Conservation (phyloP, 2,888 invertebrate species). For the Melipona bicolor region DNA sequence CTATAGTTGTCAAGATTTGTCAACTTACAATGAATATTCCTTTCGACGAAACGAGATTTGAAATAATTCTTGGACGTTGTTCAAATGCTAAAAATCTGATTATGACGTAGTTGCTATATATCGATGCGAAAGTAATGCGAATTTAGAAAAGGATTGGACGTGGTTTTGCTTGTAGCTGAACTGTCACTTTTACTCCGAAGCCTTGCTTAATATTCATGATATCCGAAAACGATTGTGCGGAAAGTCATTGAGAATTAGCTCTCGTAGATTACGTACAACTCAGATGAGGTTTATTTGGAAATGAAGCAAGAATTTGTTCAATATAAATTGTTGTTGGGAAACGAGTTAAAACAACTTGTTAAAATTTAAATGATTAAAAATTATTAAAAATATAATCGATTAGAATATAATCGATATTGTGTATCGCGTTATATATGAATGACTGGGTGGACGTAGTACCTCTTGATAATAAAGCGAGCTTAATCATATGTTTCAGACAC, state of each 20-base stretch:
- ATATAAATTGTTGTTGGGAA: neutral
- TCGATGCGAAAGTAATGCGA: neutral
- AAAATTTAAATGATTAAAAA: neutral
- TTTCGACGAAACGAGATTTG: conserved; percentile 19
- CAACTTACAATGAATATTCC: neutral
- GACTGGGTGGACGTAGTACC: neutral
- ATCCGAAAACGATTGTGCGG: neutral
- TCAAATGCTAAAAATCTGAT: conserved; percentile 37
- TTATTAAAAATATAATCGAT: neutral
- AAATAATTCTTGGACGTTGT: conserved; percentile 37
- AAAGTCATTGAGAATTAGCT: neutral
- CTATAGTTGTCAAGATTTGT: too few species aligned
- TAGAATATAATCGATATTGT: neutral
- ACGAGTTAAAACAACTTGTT: too few species aligned
- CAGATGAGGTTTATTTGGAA: neutral
- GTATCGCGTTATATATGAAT: neutral
- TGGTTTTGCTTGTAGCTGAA: neutral
- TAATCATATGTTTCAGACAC: neutral
- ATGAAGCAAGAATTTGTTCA: neutral
- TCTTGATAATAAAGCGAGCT: neutral
- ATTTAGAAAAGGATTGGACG: neutral
- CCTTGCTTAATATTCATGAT: neutral
- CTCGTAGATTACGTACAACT: too few species aligned
- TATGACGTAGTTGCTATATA: neutral
- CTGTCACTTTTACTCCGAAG: neutral